Evolutionary conservation across 92 coral and sea anemone species (phyloP).

Genomic region (Isaurus tuberculatus): DNA sequence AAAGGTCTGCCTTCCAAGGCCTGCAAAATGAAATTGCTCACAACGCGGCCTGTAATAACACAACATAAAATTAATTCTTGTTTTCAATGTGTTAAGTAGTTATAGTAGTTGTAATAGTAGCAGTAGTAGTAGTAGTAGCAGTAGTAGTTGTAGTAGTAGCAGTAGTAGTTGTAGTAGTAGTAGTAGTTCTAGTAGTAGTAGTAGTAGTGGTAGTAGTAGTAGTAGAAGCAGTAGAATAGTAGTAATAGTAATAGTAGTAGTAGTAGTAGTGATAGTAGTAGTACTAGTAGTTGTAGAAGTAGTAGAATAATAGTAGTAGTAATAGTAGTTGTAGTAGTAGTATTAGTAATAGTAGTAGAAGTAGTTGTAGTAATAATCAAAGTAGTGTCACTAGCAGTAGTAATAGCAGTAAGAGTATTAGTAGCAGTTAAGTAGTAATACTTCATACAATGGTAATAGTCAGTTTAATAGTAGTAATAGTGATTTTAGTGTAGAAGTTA

Average conservation of each 20-base stretch:
- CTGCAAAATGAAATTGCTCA: conserved; percentile 95
- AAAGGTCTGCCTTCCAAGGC: conserved; percentile 91
- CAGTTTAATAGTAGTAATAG: too few species aligned
- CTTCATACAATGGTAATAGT: too few species aligned
- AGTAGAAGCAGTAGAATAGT: background rate
- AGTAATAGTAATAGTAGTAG: too few species aligned
- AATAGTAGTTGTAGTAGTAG: too few species aligned
- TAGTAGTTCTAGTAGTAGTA: background rate
- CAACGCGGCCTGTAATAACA: conserved; percentile 83
- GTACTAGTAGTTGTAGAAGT: too few species aligned
- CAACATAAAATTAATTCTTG: background rate
- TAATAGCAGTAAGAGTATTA: too few species aligned
- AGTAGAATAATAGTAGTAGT: too few species aligned
- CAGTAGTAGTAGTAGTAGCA: background rate
- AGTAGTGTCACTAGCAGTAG: too few species aligned
- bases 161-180: background rate
- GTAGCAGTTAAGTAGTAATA: too few species aligned
- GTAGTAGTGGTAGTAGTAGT: background rate
- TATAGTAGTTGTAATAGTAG: background rate
- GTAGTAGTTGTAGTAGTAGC: background rate
- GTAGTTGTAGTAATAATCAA: too few species aligned
- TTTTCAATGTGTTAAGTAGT: background rate
- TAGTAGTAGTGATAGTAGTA: background rate
- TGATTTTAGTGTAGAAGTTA: too few species aligned
- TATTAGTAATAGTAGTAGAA: too few species aligned